A percentile compares a stretch with the other conserved stretches of the same genome.
These are phyloP conservation scores for Drosophila pachea DNA, from an alignment of 1,140 invertebrate species.

Conservation along the genomic window DNA sequence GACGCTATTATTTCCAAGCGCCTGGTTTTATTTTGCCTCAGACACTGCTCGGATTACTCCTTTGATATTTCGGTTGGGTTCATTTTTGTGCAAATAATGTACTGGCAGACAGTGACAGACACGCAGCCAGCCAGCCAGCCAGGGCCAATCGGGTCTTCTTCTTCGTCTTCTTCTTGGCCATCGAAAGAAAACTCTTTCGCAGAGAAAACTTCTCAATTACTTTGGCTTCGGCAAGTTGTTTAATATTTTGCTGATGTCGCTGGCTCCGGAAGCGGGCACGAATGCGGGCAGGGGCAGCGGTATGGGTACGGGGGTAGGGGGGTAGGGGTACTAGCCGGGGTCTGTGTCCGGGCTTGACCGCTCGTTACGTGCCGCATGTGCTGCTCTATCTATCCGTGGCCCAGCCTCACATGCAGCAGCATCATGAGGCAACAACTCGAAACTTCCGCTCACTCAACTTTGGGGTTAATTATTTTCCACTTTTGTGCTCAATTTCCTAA, in stretches of 20 bases:
- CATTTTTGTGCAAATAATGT: slow-evolving; percentile 50
- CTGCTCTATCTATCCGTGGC: slow-evolving; percentile 30
- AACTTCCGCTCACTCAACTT: slow-evolving; percentile 64
- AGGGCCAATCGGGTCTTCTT: slow-evolving; percentile 17
- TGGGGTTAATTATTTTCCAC: slow-evolving; percentile 78
- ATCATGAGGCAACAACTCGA: slow-evolving; percentile 38
- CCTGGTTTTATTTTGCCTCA: slow-evolving; percentile 70
- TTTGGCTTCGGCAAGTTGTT: slow-evolving; percentile 43
- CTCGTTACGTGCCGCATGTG: slow-evolving; percentile 75
- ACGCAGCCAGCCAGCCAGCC: slow-evolving; percentile 12
- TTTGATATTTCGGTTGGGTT: slow-evolving; percentile 58
- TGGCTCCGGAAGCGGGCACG: slow-evolving; percentile 19
- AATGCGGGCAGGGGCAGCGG: no score
- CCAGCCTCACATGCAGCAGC: slow-evolving; percentile 30
- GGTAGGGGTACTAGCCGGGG: not conserved
- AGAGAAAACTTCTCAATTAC: slow-evolving; percentile 66
- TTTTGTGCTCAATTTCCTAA: slow-evolving; percentile 59
- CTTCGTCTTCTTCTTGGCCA: slow-evolving; percentile 29
- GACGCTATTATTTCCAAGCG: slow-evolving; percentile 78
- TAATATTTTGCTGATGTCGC: slow-evolving; percentile 42
- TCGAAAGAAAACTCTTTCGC: slow-evolving; percentile 27
- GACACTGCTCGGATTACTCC: slow-evolving; percentile 57
- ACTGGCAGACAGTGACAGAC: slow-evolving; percentile 35
- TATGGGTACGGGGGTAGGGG: no score
- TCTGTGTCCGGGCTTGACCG: slow-evolving; percentile 51